Percentiles rank a stretch among this genome's conserved stretches.
Conservation (phyloP, 2,797 vertebrate genomes). For the Pseudocheirus occidentalis region DNA sequence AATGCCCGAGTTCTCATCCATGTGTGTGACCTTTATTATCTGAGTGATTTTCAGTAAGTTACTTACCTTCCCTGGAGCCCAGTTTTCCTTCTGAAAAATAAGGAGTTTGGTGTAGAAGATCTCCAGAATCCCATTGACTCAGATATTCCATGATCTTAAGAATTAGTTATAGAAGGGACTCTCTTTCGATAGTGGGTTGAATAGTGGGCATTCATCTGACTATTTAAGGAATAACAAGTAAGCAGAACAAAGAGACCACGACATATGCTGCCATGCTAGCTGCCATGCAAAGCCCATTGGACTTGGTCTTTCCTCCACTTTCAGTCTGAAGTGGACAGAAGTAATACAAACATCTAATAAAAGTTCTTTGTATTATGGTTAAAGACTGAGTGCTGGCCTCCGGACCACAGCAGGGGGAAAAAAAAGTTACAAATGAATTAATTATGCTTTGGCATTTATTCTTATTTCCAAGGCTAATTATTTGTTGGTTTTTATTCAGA, state of each 20-base stretch:
- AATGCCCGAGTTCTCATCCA: neutral
- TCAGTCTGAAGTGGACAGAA: neutral
- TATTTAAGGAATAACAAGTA: constrained; percentile 31
- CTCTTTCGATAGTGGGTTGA: neutral
- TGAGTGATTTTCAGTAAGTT: neutral
- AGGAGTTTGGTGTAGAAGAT: neutral
- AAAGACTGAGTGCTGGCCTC: constrained; percentile 22
- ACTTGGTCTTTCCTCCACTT: neutral
- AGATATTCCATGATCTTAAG: neutral
- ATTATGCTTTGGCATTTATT: constrained; percentile 47
- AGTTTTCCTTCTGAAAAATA: neutral
- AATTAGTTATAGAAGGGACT: neutral
- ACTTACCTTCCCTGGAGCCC: neutral
- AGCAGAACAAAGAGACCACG: neutral
- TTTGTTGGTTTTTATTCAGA: constrained; percentile 67
- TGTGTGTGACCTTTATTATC: neutral
- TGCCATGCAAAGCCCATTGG: neutral
- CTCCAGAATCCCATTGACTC: neutral
- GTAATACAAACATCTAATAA: neutral
- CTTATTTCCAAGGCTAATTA: constrained; percentile 66
- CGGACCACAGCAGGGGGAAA: constrained; percentile 34
- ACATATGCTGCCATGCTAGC: neutral
- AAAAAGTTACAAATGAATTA: constrained; percentile 39
- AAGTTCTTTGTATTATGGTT: constrained; percentile 16
- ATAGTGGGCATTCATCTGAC: constrained; percentile 12